phyloP scores from a whole-genome alignment of 2,113 vertebrate genomes.

The Lamprotornis superbus region DNA sequence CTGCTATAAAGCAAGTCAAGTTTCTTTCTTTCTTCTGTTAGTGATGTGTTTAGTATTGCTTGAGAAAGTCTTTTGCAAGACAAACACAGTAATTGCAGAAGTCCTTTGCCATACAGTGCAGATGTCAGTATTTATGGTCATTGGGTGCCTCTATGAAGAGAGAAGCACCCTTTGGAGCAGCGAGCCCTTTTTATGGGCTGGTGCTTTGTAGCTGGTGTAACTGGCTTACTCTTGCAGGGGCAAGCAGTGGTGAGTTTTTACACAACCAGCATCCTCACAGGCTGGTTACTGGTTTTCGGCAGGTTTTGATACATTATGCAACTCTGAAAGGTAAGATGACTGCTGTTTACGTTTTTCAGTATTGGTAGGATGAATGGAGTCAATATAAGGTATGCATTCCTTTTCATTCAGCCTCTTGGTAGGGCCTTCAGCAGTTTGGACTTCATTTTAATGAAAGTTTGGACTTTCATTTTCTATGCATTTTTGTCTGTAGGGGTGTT shows the following conservation, averaged over 20 bases:
- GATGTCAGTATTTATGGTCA: neutral
- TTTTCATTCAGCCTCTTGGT: neutral
- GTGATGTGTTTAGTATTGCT: neutral
- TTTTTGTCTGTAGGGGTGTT: neutral
- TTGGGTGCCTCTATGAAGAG: neutral
- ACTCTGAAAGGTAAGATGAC: neutral
- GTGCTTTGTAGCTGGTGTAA: neutral
- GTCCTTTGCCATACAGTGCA: neutral
- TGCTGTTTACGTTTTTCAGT: neutral
- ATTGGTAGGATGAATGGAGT: neutral
- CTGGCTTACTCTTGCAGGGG: neutral
- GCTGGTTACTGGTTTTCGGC: neutral
- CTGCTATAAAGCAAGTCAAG: neutral
- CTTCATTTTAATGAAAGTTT: neutral
- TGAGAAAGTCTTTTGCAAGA: neutral
- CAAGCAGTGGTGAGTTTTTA: neutral
- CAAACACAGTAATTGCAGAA: neutral
- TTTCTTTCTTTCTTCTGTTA: neutral
- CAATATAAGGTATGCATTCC: neutral
- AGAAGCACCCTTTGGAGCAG: neutral
- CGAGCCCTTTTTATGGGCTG: neutral
- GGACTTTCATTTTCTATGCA: rapidly evolving
- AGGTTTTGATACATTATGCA: neutral
- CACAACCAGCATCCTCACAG: neutral
- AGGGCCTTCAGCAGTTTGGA: neutral